A percentile compares a stretch with the other conserved stretches of the same genome.
These are phyloP conservation scores for Drosophila punjabiensis DNA, from an alignment of 1,140 invertebrate genomes.

Conservation along the genomic window DNA sequence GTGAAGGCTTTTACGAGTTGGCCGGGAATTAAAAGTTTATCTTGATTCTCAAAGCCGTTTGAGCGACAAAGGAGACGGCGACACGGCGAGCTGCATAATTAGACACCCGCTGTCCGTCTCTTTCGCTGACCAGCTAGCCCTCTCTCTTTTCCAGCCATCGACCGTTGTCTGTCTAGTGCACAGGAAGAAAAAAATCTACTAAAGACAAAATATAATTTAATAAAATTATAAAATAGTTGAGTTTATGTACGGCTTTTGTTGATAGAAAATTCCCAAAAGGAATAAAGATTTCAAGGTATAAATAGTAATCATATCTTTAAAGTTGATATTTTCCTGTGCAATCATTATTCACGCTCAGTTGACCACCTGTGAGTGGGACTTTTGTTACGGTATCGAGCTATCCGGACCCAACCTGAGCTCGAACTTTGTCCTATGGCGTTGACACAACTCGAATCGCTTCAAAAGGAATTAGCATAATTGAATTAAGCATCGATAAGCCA, in stretches of 20 bases:
- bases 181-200: not conserved
- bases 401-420: constrained; percentile 6
- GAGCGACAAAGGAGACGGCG: constrained; percentile 74
- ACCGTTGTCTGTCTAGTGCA: not conserved
- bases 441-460: constrained; percentile 65
- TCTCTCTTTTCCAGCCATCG: constrained; percentile 3
- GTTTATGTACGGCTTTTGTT: not conserved
- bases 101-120: constrained; percentile 66
- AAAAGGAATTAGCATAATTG: constrained; percentile 76
- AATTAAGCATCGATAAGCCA: constrained; percentile 79
- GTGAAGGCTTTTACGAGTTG: constrained; percentile 67
- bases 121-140: constrained; percentile 13
- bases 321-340: constrained; percentile 12
- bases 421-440: constrained; percentile 36
- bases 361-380: constrained; percentile 75
- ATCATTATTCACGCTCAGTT: constrained; percentile 81
- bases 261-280: too few relatives aligned
- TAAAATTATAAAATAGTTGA: too few relatives aligned
- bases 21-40: constrained; percentile 79
- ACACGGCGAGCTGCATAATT: constrained; percentile 71
- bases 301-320: not conserved
- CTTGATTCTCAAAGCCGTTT: constrained; percentile 81
- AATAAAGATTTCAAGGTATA: rapidly evolving
- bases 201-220: not conserved
- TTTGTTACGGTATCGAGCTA: constrained; percentile 58